Evolutionary conservation across 1,140 invertebrate genomes (phyloP).

Genomic region (Bombyx mori): ASM3026992v2 NC_085108.1:4029001-4029500

Average conservation of each 20-base stretch:
- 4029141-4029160: conserved; percentile 27
- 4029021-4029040: conserved; percentile 20
- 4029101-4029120: conserved; percentile 6
- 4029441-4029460: too few species aligned
- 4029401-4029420: too few species aligned
- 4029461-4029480: too few species aligned
- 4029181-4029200: conserved; percentile 44
- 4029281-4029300: conserved; percentile 5
- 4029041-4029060: conserved; percentile 26
- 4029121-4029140: conserved; percentile 8
- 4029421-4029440: too few species aligned
- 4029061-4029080: conserved; percentile 45
- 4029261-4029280: conserved; percentile 36
- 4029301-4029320: conserved; percentile 12
- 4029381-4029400: too few species aligned
- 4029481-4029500: conserved; percentile 9
- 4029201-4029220: conserved; percentile 62
- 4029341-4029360: too few species aligned
- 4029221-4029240: conserved; percentile 47
- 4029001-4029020: conserved; percentile 45
- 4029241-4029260: conserved; percentile 57
- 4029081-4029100: conserved; percentile 32
- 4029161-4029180: conserved; percentile 51
- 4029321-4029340: conserved; percentile 1
- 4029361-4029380: too few species aligned